Base-by-base conservation (phyloP, 2,888 invertebrate species). In the Odontocolon sp. region DNA sequence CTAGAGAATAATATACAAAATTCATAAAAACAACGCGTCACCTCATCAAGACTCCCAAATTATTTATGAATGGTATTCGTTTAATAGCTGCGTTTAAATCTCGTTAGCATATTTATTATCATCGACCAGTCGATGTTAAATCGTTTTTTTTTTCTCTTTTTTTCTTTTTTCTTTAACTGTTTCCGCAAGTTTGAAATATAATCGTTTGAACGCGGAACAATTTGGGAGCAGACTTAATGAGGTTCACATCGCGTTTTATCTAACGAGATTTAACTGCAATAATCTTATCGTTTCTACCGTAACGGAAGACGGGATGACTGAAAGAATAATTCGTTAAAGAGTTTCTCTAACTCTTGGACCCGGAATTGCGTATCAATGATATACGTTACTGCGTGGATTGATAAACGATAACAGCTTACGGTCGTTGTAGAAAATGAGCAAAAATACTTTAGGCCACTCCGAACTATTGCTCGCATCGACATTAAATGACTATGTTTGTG, bases 11-110 rank as follows among this genome's bases (percentile, higher is more conserved):
- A 9, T 61, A 74, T 26, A 70, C n/a, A 68, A 61, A 64, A 21
- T 16, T 64, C 14, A 42, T 64, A 42, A 31, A 63, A 66, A 78
- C 50, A 67, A 40, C 33, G 66, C 63, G 26, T 70, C 77, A 87
- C 90, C 90, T 90, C 89, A 89, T 90, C 87, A 90, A 90, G 89
- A 86, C 89, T 90, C 90, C 90, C 90, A 90, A 90, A 90, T 90
- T 88, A 87, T 84, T 86, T 86, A 88, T 87, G 88, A 90, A 89
- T 90, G 88, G 87, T 80, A 77, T 80, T 76, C 63, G 57, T 70
- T 82, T 71, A 69, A 77, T 70, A 80, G 72, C n/a, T n/a, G 89
- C 89, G 82, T 87, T 90, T 90, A 90, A 90, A 90, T 90, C 90
- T 90, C 90, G 90, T 90, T 90, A 90, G 90, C 74, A 84, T 47